phyloP scores from a whole-genome alignment of 2,797 vertebrate genomes.

The Brachyrhaphis roseni region DNA sequence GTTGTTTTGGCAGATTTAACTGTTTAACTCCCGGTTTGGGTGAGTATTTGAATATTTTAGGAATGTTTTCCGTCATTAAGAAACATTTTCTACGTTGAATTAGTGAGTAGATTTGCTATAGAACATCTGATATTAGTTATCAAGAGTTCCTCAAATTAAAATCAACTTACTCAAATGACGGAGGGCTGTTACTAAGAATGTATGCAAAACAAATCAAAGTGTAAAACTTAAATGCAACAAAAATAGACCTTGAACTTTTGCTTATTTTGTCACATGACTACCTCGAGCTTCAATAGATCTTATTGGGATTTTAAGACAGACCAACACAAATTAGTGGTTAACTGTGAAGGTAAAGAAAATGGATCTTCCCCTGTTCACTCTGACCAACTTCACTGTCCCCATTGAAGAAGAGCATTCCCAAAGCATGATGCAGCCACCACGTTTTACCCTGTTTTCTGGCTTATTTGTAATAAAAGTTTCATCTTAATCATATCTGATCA shows the following conservation, averaged over 20 bases:
- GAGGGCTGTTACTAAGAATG: background rate
- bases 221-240: background rate
- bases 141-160: background rate
- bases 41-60: background rate
- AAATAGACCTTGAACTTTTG: background rate
- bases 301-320: background rate
- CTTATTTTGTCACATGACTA: background rate
- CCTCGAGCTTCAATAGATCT: background rate
- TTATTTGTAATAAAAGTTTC: too few relatives aligned
- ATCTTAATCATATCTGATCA: background rate
- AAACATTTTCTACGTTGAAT: background rate
- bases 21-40: slow-evolving; percentile 13
- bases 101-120: background rate
- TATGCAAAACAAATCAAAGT: background rate
- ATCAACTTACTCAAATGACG: background rate
- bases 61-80: background rate
- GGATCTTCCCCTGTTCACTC: background rate
- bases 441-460: background rate
- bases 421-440: background rate
- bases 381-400: background rate
- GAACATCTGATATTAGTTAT: background rate
- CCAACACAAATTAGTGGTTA: background rate
- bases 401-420: background rate
- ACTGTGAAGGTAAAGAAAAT: background rate
- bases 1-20: slow-evolving; percentile 19